Evolutionary conservation across 2,797 vertebrate genomes (phyloP).

Genomic region (Anguilla pacifica): DNA sequence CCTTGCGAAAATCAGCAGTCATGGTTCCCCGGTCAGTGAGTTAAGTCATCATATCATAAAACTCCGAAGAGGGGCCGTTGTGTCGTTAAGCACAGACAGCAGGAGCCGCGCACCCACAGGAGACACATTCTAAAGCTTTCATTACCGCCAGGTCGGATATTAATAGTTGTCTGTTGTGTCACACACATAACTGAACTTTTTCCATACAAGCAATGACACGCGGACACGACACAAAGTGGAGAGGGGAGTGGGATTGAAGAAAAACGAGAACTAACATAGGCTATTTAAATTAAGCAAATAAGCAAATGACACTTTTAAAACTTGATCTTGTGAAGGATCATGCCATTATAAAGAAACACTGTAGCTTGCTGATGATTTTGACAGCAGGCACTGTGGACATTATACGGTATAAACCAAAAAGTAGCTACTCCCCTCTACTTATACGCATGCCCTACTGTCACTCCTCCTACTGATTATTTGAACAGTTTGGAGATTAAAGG

Average conservation of each 20-base stretch:
- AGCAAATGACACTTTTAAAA: not conserved
- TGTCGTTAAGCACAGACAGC: conserved; percentile 33
- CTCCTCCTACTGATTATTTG: not conserved
- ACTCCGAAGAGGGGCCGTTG: not conserved
- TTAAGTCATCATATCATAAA: not conserved
- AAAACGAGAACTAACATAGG: not conserved
- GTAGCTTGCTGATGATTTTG: not conserved
- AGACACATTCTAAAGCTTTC: conserved; percentile 55
- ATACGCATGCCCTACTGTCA: not conserved
- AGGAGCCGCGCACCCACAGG: conserved; percentile 58
- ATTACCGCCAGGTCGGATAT: conserved; percentile 55
- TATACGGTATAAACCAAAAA: not conserved
- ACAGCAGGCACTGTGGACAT: not conserved
- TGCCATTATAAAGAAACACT: not conserved
- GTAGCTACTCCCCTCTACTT: not conserved
- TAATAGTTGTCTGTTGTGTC: conserved; percentile 66
- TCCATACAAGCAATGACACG: not conserved
- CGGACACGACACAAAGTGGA: not conserved
- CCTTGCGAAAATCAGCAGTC: not conserved
- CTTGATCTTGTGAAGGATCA: not conserved
- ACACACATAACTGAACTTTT: conserved; percentile 31
- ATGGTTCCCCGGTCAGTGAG: not conserved
- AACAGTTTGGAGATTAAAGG: not conserved
- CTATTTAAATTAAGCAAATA: not conserved
- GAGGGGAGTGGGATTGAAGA: not conserved